Evolutionary conservation across 2,888 invertebrate species (phyloP).

Genomic region (Lepidochrysops patricia): DNA sequence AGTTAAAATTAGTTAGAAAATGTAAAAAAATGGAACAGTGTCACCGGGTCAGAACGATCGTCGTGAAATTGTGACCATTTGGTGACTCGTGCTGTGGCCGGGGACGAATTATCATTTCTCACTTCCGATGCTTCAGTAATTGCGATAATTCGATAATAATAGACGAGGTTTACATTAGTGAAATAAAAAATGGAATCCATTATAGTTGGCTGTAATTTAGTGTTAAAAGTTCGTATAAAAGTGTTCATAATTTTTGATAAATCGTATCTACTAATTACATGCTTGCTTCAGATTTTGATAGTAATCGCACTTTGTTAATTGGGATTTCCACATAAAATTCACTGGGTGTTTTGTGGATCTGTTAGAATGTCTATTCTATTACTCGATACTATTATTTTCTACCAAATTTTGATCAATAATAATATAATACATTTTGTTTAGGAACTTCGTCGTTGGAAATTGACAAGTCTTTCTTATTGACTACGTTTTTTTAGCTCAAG

Average conservation of each 20-base stretch:
- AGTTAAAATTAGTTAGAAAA: neutral
- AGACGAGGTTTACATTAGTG: conserved; percentile 13
- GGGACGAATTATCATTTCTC: conserved; percentile 14
- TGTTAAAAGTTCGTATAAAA: neutral
- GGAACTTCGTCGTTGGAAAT: no score
- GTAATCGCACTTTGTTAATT: no score
- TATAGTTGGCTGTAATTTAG: neutral
- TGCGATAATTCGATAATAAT: conserved; percentile 5
- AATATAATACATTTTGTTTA: no score
- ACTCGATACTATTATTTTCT: no score
- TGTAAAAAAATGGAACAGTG: conserved; percentile 13
- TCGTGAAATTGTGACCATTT: conserved; percentile 12
- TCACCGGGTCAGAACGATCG: conserved; percentile 15
- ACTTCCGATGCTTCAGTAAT: neutral
- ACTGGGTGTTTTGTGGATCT: no score
- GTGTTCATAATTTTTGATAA: neutral
- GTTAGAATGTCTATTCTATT: no score
- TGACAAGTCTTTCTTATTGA: no score
- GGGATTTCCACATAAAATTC: no score
- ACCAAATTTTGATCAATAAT: no score
- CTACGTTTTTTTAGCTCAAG: no score
- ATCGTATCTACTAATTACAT: neutral
- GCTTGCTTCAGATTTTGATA: no score
- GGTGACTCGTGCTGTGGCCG: conserved; percentile 10
- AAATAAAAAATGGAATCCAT: conserved; percentile 3